Evolutionary conservation across 2,113 vertebrate species (phyloP), one percentile per base, ranked within the genome.

Genomic region (Hucho hucho): DNA sequence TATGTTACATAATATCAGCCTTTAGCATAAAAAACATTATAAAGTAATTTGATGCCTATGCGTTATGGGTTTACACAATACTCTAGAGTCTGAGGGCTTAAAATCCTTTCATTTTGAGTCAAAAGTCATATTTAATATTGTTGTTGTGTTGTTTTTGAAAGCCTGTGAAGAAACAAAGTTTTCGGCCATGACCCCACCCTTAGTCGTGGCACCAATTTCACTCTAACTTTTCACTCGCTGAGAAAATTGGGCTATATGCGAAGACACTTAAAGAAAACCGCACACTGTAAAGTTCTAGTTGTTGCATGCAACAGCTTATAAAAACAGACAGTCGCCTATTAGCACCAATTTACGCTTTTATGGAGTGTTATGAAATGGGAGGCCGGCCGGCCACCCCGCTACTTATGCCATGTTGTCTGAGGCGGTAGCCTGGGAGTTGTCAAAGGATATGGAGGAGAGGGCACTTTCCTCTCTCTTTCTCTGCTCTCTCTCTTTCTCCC

Each of bases 311-410:
- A 79, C 69, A 77, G 75, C 84, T 83, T 82, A 82, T 85, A 84
- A 90, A 90, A 88, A 81, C 82, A 88, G 80, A 90, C 83, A 80
- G 77, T 73, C 75, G 81, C 78, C 79, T 68, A 87, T 87, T 86
- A 88, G 85, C 81, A 85, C 82, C 80, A 85, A 81, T 86, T 87
- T 85, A 79, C 79, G 26, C 18, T 69, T 83, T 85, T 75, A 83
- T 75, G 32, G 63, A 43, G 73, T 67, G 70, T 79, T 80, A 72
- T 81, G 79, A 81, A 80, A 79, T 59, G 61, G 46, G 64, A 64
- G 58, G 37, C 37, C 37, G 9, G 69, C 32, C 0, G 16, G 47
- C 43, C 4, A 16, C 18, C 37, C 25, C 46, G 63, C 74, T 49
- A 58, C 46, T 64, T 69, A 67, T 3, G 7, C 26, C 24, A 28